Evolutionary conservation across 2,888 invertebrate species (phyloP).

Genomic region (Lordiphosa fenestrarum): DNA sequence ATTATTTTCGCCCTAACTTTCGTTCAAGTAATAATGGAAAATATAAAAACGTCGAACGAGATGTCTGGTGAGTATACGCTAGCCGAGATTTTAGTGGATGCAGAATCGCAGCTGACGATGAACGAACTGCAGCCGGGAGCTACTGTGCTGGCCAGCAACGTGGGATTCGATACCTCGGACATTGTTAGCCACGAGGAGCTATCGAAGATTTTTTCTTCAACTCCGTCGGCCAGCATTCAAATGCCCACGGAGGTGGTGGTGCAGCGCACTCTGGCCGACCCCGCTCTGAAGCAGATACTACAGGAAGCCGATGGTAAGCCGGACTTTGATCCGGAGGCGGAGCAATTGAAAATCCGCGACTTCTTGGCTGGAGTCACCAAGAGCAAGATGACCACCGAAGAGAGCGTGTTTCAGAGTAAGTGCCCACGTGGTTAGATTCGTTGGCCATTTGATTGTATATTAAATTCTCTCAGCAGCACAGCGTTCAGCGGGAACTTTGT

Average conservation of each 20-base stretch:
- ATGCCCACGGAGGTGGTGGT: conserved; percentile 36
- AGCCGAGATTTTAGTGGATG: conserved; percentile 50
- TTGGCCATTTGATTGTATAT: too few species aligned
- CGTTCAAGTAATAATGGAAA: conserved; percentile 4
- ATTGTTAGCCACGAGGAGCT: conserved; percentile 40
- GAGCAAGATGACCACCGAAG: conserved; percentile 17
- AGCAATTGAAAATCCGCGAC: conserved; percentile 64
- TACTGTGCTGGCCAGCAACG: conserved; percentile 50
- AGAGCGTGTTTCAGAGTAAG: conserved; percentile 16
- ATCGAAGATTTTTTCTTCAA: conserved; percentile 25
- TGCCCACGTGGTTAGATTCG: background rate
- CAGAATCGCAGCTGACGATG: conserved; percentile 17
- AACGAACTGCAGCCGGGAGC: conserved; percentile 39
- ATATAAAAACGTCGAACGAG: background rate
- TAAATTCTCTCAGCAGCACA: conserved; percentile 4
- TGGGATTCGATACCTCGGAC: conserved; percentile 18
- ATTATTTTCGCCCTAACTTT: background rate
- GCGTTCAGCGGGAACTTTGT: background rate
- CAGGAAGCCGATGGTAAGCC: conserved; percentile 34
- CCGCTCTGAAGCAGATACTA: conserved; percentile 45
- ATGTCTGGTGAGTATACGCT: conserved; percentile 38
- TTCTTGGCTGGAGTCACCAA: conserved; percentile 56
- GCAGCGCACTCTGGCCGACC: conserved; percentile 53
- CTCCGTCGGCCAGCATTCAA: conserved; percentile 7
- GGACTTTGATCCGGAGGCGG: conserved; percentile 62